A percentile compares a stretch with the other conserved stretches of the same genome.
phyloP scores from a whole-genome alignment of 2,888 invertebrate genomes.

The Idaea dimidiata region DNA sequence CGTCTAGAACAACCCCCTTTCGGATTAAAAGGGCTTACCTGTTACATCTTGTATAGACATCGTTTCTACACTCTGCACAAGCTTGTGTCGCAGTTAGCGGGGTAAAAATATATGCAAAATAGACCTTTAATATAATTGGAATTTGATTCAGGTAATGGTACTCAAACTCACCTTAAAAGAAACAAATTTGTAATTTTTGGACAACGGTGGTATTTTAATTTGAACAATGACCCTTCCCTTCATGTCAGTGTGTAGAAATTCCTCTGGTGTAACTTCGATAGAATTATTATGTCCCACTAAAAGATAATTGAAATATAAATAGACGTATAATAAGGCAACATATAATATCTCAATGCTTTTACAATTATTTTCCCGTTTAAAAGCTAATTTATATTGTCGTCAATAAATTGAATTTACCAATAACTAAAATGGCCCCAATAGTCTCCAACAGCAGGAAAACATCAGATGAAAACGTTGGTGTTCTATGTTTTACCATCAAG shows the following conservation, averaged over 20 bases:
- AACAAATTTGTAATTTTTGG: conserved; percentile 44
- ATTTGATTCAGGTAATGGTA: not conserved
- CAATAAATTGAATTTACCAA: conserved; percentile 52
- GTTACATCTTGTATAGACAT: no score
- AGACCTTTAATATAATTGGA: no score
- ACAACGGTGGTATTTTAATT: conserved; percentile 55
- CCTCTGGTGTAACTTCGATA: conserved; percentile 47
- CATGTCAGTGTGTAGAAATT: conserved; percentile 56
- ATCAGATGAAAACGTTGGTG: conserved; percentile 84
- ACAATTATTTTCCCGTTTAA: not conserved
- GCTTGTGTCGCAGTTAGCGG: no score
- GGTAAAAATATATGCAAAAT: no score
- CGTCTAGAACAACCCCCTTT: no score
- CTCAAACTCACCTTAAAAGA: conserved; percentile 47
- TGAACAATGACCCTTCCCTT: conserved; percentile 47
- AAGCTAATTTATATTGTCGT: not conserved
- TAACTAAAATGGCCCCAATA: conserved; percentile 73
- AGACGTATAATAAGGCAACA: not conserved
- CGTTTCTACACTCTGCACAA: no score
- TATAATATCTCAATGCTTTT: no score
- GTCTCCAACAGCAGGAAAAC: conserved; percentile 81
- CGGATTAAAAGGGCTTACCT: no score
- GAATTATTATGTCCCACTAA: conserved; percentile 33
- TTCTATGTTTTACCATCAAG: conserved; percentile 82
- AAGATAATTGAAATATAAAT: conserved; percentile 5